A percentile compares a stretch with the other conserved stretches of the same genome.
phyloP scores from a whole-genome alignment of 2,797 vertebrate species.

The Thalassophryne amazonica region DNA sequence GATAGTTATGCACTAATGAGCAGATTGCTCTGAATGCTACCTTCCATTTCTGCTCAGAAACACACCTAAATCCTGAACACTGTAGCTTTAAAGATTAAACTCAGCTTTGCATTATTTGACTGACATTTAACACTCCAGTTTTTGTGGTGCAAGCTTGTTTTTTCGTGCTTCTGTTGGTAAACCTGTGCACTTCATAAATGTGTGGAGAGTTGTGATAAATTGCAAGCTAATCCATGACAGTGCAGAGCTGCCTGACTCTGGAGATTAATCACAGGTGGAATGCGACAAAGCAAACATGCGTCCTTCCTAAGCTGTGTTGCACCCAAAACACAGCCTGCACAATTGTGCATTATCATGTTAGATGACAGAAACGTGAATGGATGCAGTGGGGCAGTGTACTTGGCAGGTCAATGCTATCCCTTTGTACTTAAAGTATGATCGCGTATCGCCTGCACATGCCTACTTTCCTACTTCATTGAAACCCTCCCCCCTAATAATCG shows the following conservation, averaged over 20 bases:
- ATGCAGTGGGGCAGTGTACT: slow-evolving; percentile 6
- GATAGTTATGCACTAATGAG: too few species aligned
- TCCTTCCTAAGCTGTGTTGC: slow-evolving; percentile 37
- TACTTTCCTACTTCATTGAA: neutral
- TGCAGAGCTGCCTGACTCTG: slow-evolving; percentile 37
- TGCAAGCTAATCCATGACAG: slow-evolving; percentile 44
- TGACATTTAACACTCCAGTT: too few species aligned
- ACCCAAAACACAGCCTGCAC: slow-evolving; percentile 19
- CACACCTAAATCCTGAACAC: too few species aligned
- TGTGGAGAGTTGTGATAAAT: slow-evolving; percentile 55
- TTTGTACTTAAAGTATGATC: too few species aligned
- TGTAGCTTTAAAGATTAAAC: too few species aligned
- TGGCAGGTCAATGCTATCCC: slow-evolving; percentile 7
- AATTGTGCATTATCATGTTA: slow-evolving; percentile 18
- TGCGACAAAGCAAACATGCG: slow-evolving; percentile 37
- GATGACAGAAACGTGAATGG: slow-evolving; percentile 26
- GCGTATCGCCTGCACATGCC: neutral
- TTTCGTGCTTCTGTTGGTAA: slow-evolving; percentile 17
- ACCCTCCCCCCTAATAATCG: slow-evolving; percentile 1
- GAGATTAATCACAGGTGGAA: slow-evolving; percentile 59
- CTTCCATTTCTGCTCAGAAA: too few species aligned
- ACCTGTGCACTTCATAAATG: slow-evolving; percentile 39
- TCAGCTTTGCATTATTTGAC: too few species aligned
- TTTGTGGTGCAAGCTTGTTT: slow-evolving; percentile 11
- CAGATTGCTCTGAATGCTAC: too few species aligned